These are phyloP conservation scores for Caenorhabditis becei DNA, from an alignment of 2,888 invertebrate genomes.

Conservation along the genomic window DNA sequence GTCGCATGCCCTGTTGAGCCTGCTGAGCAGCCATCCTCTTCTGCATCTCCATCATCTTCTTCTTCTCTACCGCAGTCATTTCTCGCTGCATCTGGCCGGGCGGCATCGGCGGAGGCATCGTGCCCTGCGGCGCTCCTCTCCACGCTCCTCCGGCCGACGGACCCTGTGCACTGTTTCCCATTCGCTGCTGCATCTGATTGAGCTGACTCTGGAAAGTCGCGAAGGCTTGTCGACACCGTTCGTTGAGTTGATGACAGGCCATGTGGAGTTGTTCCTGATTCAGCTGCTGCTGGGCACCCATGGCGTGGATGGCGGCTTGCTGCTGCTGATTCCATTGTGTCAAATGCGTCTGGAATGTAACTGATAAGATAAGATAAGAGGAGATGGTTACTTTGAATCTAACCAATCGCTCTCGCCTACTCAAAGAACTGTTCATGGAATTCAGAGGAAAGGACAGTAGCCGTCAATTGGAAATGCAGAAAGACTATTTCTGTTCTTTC, in stretches of 20 bases:
- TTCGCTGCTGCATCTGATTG: not conserved
- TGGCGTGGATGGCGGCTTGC: not conserved
- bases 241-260: not conserved
- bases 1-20: conserved; percentile 22
- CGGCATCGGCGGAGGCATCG: conserved; percentile 35
- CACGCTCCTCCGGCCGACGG: not conserved
- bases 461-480: too few relatives aligned
- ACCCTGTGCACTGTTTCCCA: conserved; percentile 5
- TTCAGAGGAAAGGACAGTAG: too few relatives aligned
- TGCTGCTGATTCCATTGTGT: conserved; percentile 7
- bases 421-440: too few relatives aligned
- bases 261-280: not conserved
- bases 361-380: not conserved
- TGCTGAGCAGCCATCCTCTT: conserved; percentile 32
- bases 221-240: not conserved
- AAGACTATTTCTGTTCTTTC: too few relatives aligned
- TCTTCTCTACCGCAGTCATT: conserved; percentile 42
- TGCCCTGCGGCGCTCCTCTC: not conserved
- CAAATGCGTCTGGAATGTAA: not conserved
- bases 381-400: too few relatives aligned
- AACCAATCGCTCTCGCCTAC: too few relatives aligned
- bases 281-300: not conserved
- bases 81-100: conserved; percentile 10
- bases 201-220: not conserved
- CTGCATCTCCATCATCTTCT: conserved; percentile 38